Evolutionary conservation across 35 echinoderm and acorn worm genomes (phyloP), one percentile per base, ranked within the genome.

Genomic region (Lytechinus variegatus): DNA sequence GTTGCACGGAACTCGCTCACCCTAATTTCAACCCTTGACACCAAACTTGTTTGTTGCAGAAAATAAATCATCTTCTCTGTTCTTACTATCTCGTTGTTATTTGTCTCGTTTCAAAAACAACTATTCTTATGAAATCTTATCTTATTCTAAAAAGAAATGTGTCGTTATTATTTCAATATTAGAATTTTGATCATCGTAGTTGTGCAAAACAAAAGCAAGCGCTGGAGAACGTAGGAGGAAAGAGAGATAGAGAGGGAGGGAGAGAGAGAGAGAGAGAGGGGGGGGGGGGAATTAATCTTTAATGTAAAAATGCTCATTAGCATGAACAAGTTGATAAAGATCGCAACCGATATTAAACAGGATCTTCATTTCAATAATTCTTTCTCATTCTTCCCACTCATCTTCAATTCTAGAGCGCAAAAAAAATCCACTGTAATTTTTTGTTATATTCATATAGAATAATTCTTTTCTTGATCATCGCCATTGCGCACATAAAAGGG

Each of bases 21-120:
- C 66, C 66, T 79, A 79, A 79, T 79, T 79, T 79, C 66, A 79
- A 19, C 66, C n/a, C 66, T 79, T 79, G 66, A 79, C 14, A 79
- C 66, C 66, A 5, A 79, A 79, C 66, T 71, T 79, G 66, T 79
- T 79, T 79, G 66, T 79, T 79, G 19, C 14, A 79, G 66, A 79
- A 6, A 44, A n/a, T 79, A 16, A 24, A 24, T 24, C 16, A n/a
- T 79, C 16, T 24, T 79, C 4, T 24, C n/a, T 79, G 3, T 79
- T 44, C 33, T 44, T 44, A 44, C 33, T 44, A 44, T 44, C 33
- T 7, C 4, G 6, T 16, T 79, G 3, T 7, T 21, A 24, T 79
- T 79, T 79, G 66, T 79, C 19, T 5, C 14, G 7, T n/a, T 79
- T 79, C 7, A 44, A 2, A 44, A 44, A 2, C 33, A 44, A 44